A percentile compares a stretch with the other conserved stretches of the same genome.
Conservation (phyloP, 2,797 vertebrate species). For the Sparus aurata region DNA sequence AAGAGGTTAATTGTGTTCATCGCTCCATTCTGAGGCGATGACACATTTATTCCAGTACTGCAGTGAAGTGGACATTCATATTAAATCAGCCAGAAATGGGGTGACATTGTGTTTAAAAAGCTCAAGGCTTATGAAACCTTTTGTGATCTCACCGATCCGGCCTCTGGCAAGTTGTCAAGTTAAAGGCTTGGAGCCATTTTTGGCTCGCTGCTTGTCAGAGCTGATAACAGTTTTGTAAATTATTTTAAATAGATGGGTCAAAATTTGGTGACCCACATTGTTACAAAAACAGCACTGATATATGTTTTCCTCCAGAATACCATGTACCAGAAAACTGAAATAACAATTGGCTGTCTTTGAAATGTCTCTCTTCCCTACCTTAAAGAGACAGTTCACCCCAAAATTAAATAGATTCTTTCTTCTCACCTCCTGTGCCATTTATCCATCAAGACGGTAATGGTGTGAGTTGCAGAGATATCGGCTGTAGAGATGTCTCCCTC, state of each 20-base stretch:
- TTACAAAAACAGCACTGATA: not conserved
- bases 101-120: not conserved
- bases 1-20: not conserved
- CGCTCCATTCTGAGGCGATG: conserved; percentile 1
- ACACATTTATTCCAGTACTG: not conserved
- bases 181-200: not conserved
- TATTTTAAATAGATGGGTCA: not conserved
- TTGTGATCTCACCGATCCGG: conserved; percentile 6
- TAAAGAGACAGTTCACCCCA: too few species aligned
- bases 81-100: not conserved
- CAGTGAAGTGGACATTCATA: not conserved
- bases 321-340: not conserved
- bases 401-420: too few species aligned
- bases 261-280: not conserved
- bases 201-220: not conserved
- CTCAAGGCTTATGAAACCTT: conserved; percentile 5
- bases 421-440: too few species aligned
- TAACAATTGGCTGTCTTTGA: not conserved
- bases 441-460: too few species aligned
- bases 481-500: too few species aligned
- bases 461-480: too few species aligned
- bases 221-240: not conserved
- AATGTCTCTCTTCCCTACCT: not conserved
- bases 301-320: not conserved
- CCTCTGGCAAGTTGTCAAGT: conserved; percentile 6